Evolutionary conservation across 1,140 invertebrate genomes (phyloP), one percentile per base, ranked within the genome.

Genomic region (Drosophila bocki): DNA sequence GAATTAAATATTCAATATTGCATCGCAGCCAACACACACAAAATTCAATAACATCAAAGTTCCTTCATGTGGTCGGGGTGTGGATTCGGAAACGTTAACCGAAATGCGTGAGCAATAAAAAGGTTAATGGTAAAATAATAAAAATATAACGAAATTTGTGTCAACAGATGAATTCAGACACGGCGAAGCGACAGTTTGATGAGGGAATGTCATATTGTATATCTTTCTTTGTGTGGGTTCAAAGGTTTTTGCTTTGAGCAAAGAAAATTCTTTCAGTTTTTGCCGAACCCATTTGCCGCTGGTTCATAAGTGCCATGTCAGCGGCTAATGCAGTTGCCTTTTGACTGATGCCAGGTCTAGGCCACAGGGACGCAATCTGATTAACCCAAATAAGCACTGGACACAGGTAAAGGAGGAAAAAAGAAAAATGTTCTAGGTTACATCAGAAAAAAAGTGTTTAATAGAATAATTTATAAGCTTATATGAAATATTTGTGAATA

Each of bases 1-100:
- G 72, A 76, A 80, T 82, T 85, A 91, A 83, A 83, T 91, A 91
- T 91, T 91, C 86, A 80, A 91, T 91, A 91, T 91, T 86, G 86
- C 77, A 82, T 48, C 77, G 71, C 65, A 41, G 42, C 60, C 64
- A 70, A 74, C 26, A 76, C 64, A 62, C 54, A 51, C 54, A 57
- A 54, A 48, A 82, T 91, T 82, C 82, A 91, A 86, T 82, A 91
- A 78, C 63, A 82, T 69, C 70, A 71, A 84, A 90, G 81, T 79
- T 75, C 67, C 81, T 29, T 60, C 50, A 69, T 70, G 39, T 51
- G 83, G 60, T 75, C 44, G 68, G 32, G 33, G 39, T 29, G 59
- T 41, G 61, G 63, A 60, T 45, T 63, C 56, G 75, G 72, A 61
- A 82, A 82, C 70, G 80, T 78, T 77, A 70, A 37, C 7, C 53